Evolutionary conservation across 2,888 invertebrate species (phyloP), one percentile per base, ranked within the genome.

Genomic region (Pachliopta kotzebuea): DNA sequence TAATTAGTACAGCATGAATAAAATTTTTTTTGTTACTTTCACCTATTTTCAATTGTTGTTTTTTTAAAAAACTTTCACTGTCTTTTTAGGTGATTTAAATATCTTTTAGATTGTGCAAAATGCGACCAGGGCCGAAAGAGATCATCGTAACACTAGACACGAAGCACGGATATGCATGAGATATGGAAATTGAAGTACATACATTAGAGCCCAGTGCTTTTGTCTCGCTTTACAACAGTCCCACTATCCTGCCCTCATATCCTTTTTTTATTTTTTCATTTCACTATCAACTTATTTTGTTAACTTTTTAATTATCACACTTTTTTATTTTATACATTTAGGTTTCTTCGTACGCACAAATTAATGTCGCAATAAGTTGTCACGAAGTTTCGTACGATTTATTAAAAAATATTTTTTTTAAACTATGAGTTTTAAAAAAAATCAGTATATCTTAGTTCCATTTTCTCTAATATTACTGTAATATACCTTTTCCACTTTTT

Each of bases 81-180:
- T 79, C 70, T 79, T 85, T 88, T 80, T 89, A 89, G 88, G 89
- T 86, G 65, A 37, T 31, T n/a, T n/a, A 45, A 75, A 78, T 75
- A 74, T 74, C 71, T 74, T 57, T 21, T 49, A 50, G 26, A 42
- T 74, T 74, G 81, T 74, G 81, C 79, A 88, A 89, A 88, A 88
- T 87, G 86, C 77, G 76, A 90, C 90, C 90, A 90, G 90, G 90
- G 90, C 90, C 90, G 90, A 90, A 90, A 90, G 90, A 90, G 89
- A 90, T 85, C 77, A 85, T 77, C 79, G 78, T 76, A 76, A 81
- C 81, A 84, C 81, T 75, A 71, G 70, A 77, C 83, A 83, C 80
- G 78, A 71, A 71, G 82, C 86, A 86, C 85, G 77, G 79, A 81
- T 76, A 77, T 76, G 86, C 87, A 88, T 86, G 85, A 62, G 75